These are phyloP conservation scores for Tribolium madens DNA, from an alignment of 1,140 invertebrate genomes.

Conservation along the genomic window DNA sequence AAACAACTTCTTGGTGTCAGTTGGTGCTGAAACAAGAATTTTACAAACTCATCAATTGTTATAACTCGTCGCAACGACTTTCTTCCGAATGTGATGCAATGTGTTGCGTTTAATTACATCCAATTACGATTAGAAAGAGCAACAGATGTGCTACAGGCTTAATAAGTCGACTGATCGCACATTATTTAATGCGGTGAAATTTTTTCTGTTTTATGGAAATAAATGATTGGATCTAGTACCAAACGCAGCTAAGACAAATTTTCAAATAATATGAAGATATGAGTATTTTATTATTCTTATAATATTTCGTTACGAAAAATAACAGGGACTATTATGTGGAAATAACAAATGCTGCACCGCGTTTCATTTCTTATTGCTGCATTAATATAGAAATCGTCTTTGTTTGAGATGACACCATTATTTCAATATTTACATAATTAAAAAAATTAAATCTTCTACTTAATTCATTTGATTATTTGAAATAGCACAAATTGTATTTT, in stretches of 20 bases:
- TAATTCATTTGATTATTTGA: too few relatives aligned
- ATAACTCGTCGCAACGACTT: neutral
- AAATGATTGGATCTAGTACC: neutral
- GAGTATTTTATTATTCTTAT: neutral
- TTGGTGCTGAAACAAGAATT: neutral
- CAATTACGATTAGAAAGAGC: constrained; percentile 13
- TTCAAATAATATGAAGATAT: too few relatives aligned
- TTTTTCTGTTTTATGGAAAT: neutral
- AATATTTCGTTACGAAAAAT: neutral
- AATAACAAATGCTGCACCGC: neutral
- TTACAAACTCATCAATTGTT: neutral
- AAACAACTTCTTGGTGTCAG: neutral
- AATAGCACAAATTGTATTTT: too few relatives aligned
- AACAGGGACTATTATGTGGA: neutral
- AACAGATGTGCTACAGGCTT: constrained; percentile 2
- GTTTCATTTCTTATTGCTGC: neutral
- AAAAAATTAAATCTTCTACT: too few relatives aligned
- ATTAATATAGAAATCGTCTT: neutral
- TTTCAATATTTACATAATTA: neutral
- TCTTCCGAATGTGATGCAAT: constrained; percentile 19
- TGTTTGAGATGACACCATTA: neutral
- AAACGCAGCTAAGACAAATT: too few relatives aligned
- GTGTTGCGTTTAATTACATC: neutral
- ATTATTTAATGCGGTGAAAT: neutral
- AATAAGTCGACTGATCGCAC: neutral